phyloP scores from a whole-genome alignment of 2,113 vertebrate genomes.

The Catagonus wagneri region DNA sequence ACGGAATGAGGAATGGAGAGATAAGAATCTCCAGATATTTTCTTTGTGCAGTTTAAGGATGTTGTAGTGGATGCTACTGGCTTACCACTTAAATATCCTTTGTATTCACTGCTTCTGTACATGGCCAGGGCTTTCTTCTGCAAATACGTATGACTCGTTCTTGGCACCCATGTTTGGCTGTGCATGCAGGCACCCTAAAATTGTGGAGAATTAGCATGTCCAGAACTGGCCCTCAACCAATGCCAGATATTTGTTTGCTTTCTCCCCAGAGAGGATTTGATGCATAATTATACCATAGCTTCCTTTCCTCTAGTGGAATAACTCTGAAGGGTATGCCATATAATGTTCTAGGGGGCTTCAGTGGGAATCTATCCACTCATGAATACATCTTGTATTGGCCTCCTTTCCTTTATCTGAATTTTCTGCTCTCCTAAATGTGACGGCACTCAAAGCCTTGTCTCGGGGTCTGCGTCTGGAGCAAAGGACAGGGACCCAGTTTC shows the following conservation, averaged over 20 bases:
- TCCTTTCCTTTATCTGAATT: not conserved
- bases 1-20: not conserved
- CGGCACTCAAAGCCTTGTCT: not conserved
- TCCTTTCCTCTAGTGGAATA: not conserved
- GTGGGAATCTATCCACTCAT: not conserved
- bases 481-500: constrained; percentile 1
- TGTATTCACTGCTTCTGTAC: not conserved
- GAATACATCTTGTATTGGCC: not conserved
- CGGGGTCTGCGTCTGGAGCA: not conserved
- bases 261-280: not conserved
- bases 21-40: not conserved
- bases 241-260: not conserved
- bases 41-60: not conserved
- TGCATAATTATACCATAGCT: not conserved
- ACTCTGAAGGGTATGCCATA: not conserved
- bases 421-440: not conserved
- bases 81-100: not conserved
- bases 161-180: not conserved
- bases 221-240: not conserved
- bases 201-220: not conserved
- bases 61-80: not conserved
- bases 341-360: not conserved
- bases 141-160: not conserved
- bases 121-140: not conserved
- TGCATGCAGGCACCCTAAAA: not conserved